Conservation (phyloP, 1,140 invertebrate genomes). For the Drosophila teissieri region DNA sequence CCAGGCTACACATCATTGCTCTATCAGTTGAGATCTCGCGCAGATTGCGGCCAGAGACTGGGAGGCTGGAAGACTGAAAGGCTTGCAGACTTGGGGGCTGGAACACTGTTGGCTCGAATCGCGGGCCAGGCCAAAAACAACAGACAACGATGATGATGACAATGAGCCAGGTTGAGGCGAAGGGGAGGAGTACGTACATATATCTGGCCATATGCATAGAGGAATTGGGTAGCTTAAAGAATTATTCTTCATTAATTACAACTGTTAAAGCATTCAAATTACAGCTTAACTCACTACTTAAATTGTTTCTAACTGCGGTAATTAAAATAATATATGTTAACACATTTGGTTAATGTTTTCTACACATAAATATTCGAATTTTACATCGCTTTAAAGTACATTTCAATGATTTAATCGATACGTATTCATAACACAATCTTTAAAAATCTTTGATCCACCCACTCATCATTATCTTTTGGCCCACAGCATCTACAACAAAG, state of each 20-base stretch:
- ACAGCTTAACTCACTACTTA: too few species aligned
- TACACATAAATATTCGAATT: too few species aligned
- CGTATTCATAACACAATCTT: background rate
- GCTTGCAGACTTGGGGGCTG: conserved; percentile 40
- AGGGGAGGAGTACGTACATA: conserved; percentile 2
- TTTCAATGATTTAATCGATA: background rate
- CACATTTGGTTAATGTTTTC: too few species aligned
- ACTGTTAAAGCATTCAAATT: too few species aligned
- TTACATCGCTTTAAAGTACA: too few species aligned
- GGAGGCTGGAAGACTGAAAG: conserved; percentile 13
- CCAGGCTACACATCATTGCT: conserved; percentile 77
- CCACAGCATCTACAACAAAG: conserved; percentile 42
- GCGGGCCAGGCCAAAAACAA: conserved; percentile 35
- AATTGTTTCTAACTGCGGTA: too few species aligned
- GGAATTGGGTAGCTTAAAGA: conserved; percentile 7
- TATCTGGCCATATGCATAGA: conserved; percentile 29
- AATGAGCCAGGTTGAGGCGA: conserved; percentile 32
- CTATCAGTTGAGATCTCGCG: conserved; percentile 79
- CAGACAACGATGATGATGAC: conserved; percentile 42
- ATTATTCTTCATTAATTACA: background rate
- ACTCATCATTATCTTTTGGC: conserved; percentile 47
- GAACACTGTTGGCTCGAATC: conserved; percentile 40
- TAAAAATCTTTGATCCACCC: conserved; percentile 43
- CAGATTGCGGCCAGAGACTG: conserved; percentile 58
- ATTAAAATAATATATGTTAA: background rate